Base-by-base conservation (phyloP, 2,888 invertebrate species). In the Yponomeuta sedellus region DNA sequence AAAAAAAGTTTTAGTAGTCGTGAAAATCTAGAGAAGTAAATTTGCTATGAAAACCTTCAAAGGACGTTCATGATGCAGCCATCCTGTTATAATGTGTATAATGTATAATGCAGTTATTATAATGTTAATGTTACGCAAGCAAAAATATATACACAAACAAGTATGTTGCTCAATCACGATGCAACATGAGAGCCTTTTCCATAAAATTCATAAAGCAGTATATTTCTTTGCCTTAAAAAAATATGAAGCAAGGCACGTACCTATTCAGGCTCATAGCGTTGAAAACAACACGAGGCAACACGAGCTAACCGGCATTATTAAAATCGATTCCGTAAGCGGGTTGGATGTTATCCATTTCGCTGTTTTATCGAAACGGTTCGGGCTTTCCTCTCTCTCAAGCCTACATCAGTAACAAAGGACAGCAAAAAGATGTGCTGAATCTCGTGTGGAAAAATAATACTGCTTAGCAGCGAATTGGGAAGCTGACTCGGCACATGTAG, bases 271-370 rank as follows among this genome's bases (percentile, higher is more conserved):
- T 71, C 70, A 70, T 71, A 72, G 71, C 67, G 65, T 68, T 72
- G 71, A 74, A 72, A 75, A 75, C 74, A 75, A 76, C 64, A 57
- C 57, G 44, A 65, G 22, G 57, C 61, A 56, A 52, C 59, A 67
- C 64, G 58, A 64, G 44, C 64, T 58, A 71, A 68, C 67, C 69
- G 68, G 71, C 72, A 80, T 81, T 83, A 85, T 83, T 86, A 79
- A 82, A 83, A 83, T 83, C 75, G 77, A 83, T 81, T 79, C 80
- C 74, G 74, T 70, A 71, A 72, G 67, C 64, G 66, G 66, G 66
- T 64, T 25, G 64, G 52, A 11, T 25, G 28, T 12, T 16, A 52
- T 52, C 16, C 44, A 52, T 16, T 52, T 52, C 12, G 20, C 0
- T 22, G 10, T 58, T 58, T 20, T 10, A 11, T 10, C 20, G 22